Percentiles rank a stretch among this genome's conserved stretches.
phyloP scores from a whole-genome alignment of 2,113 vertebrate species.

The Pleuronectes platessa region DNA sequence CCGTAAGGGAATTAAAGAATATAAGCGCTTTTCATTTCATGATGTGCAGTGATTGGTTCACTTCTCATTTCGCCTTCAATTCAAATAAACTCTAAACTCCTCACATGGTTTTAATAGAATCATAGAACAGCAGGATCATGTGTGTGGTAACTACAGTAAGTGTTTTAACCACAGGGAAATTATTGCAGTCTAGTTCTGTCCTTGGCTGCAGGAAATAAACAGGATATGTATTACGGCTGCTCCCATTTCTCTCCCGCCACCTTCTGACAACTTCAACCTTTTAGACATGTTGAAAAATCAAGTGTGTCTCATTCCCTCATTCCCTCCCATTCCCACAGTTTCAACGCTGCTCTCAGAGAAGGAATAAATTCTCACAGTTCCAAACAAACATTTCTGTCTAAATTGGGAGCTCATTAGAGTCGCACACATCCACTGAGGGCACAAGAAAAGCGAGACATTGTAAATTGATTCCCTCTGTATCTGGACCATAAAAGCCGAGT shows the following conservation, averaged over 20 bases:
- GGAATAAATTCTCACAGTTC: conserved; percentile 10
- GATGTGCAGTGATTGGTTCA: conserved; percentile 4
- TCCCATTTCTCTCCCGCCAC: conserved; percentile 6
- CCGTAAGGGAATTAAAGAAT: conserved; percentile 1
- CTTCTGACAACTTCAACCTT: conserved; percentile 21
- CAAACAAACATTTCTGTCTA: conserved; percentile 56
- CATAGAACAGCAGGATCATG: not conserved
- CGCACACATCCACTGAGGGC: conserved; percentile 38
- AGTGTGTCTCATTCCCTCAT: conserved; percentile 13
- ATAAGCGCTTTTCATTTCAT: conserved; percentile 2
- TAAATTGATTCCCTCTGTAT: conserved; percentile 63
- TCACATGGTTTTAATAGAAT: conserved; percentile 5
- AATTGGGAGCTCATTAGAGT: conserved; percentile 65
- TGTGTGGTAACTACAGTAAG: not conserved
- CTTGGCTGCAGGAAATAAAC: conserved; percentile 21
- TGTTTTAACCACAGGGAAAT: not conserved
- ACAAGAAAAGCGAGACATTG: conserved; percentile 18
- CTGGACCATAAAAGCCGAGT: conserved; percentile 45
- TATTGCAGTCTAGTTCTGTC: not conserved
- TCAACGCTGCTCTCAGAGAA: not conserved
- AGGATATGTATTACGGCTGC: conserved; percentile 7
- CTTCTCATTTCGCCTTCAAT: not conserved
- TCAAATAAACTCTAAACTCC: conserved; percentile 22
- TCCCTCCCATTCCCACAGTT: not conserved
- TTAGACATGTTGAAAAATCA: conserved; percentile 14